Evolutionary conservation across 2,113 vertebrate genomes (phyloP).

Genomic region (Entomyzon cyanotis): DNA sequence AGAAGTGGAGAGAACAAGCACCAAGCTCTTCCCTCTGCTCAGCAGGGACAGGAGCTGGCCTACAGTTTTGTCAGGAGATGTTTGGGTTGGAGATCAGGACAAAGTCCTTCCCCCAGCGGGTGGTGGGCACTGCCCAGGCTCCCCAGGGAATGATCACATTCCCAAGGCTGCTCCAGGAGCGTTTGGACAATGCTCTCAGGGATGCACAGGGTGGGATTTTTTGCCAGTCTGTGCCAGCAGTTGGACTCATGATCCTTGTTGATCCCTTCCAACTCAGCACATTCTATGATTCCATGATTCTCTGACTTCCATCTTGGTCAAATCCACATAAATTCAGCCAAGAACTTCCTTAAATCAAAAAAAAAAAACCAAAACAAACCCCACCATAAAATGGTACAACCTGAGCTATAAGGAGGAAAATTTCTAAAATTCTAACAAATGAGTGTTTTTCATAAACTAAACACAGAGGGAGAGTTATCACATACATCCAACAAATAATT

Average conservation of each 20-base stretch:
- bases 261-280: background rate
- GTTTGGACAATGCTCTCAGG: accelerated
- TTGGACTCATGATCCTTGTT: background rate
- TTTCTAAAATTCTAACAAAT: background rate
- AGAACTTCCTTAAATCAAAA: background rate
- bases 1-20: background rate
- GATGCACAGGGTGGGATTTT: background rate
- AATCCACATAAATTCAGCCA: background rate
- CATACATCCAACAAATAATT: background rate
- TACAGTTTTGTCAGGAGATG: background rate
- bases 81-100: background rate
- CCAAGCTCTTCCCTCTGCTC: background rate
- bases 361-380: too few species aligned
- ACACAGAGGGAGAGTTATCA: background rate
- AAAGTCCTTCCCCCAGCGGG: background rate
- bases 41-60: background rate
- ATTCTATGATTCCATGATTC: background rate
- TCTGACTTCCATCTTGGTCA: background rate
- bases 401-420: background rate
- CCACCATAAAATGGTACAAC: background rate
- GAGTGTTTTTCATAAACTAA: accelerated
- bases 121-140: background rate
- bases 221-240: background rate
- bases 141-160: background rate
- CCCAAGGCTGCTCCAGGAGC: background rate